Conservation (phyloP, 2,113 vertebrate genomes). For the Tetrao urogallus region DNA sequence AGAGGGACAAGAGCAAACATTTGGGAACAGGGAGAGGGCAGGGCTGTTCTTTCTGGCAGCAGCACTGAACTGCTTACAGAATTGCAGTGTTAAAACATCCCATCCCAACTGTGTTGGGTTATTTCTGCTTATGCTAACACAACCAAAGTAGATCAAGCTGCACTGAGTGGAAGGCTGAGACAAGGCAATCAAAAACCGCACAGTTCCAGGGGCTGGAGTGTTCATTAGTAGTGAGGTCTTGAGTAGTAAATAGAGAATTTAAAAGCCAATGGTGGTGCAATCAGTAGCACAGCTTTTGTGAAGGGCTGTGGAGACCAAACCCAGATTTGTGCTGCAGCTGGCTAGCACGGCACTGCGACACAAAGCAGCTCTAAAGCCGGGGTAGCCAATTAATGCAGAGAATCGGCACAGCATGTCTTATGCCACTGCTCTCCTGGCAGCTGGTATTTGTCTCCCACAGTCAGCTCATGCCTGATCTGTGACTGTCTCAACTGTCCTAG, state of each 20-base stretch:
- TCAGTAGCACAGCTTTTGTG: neutral
- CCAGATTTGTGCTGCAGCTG: conserved; percentile 18
- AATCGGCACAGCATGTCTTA: neutral
- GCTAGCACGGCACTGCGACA: neutral
- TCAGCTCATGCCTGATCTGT: neutral
- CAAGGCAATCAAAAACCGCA: neutral
- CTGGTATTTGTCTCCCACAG: neutral
- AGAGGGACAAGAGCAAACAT: neutral
- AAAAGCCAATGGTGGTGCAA: neutral
- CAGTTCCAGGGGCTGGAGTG: neutral
- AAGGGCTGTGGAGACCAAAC: neutral
- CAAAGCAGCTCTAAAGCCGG: neutral
- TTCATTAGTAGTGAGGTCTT: neutral
- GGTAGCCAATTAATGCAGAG: neutral
- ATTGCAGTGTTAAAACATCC: neutral
- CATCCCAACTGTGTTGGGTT: neutral
- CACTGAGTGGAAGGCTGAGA: neutral
- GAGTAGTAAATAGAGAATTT: neutral
- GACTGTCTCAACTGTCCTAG: neutral
- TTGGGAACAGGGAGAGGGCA: neutral
- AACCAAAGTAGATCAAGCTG: neutral
- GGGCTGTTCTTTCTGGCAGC: conserved; percentile 16
- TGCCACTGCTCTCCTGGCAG: neutral
- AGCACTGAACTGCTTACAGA: neutral
- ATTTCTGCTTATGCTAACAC: neutral